Evolutionary conservation across 2,888 invertebrate genomes (phyloP).

Genomic region (Sialis fuliginosa): DNA sequence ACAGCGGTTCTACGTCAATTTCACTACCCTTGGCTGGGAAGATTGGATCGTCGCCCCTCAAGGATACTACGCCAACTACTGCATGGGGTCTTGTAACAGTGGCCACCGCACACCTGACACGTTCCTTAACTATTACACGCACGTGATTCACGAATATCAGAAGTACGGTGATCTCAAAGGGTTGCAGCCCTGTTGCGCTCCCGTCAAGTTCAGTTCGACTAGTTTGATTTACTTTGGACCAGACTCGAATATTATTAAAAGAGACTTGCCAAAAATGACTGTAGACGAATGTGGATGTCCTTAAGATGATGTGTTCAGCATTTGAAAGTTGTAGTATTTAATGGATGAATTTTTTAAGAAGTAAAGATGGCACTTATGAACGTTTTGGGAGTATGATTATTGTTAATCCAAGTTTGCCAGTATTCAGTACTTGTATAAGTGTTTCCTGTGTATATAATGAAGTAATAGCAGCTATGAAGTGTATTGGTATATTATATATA

Average conservation of each 20-base stretch:
- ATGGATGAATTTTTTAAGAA: too few relatives aligned
- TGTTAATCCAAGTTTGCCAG: too few relatives aligned
- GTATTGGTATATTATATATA: too few relatives aligned
- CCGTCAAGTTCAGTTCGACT: constrained; percentile 80
- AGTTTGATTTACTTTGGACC: constrained; percentile 84
- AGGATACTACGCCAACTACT: constrained; percentile 88
- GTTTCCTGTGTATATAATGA: too few relatives aligned
- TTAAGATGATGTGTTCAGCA: constrained; percentile 25
- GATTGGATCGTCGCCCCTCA: constrained; percentile 85
- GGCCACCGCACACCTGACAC: constrained; percentile 62
- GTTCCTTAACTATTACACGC: constrained; percentile 74
- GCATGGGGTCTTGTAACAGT: constrained; percentile 72
- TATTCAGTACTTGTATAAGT: too few relatives aligned
- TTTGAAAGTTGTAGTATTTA: too few relatives aligned
- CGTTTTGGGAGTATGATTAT: too few relatives aligned
- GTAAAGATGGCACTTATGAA: too few relatives aligned
- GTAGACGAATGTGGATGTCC: constrained; percentile 93
- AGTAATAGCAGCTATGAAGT: too few relatives aligned
- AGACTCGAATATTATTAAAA: constrained; percentile 78
- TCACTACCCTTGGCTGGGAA: constrained; percentile 83
- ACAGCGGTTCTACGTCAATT: constrained; percentile 80
- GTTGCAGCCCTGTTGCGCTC: constrained; percentile 83
- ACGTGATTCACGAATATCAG: constrained; percentile 78
- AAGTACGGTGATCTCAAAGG: constrained; percentile 56
- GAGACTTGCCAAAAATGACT: constrained; percentile 89